A percentile compares a stretch with the other conserved stretches of the same genome.
These are phyloP conservation scores for Coptotermes formosanus DNA, from an alignment of 1,140 invertebrate species.

Conservation along the genomic window DNA sequence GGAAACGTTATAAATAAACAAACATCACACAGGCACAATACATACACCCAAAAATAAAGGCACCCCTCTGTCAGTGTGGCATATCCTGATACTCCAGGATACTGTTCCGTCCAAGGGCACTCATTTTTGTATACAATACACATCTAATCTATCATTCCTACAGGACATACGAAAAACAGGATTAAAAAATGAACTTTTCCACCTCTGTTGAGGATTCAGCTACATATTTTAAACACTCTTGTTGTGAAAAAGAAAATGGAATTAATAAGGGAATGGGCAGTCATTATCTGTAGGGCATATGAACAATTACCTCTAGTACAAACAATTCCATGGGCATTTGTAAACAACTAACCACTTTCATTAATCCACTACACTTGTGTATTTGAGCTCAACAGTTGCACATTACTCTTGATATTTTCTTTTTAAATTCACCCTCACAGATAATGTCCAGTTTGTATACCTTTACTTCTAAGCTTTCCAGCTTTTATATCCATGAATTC, in stretches of 20 bases:
- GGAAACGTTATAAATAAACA: background rate
- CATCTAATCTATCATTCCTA: background rate
- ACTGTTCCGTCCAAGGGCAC: background rate
- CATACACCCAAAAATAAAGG: background rate
- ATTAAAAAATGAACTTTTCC: background rate
- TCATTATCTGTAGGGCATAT: background rate
- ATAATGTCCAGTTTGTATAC: background rate
- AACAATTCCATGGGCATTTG: background rate
- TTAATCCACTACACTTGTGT: background rate
- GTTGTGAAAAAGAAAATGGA: background rate
- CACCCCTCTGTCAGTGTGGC: background rate
- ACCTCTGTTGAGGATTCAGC: background rate
- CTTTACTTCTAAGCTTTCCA: slow-evolving; percentile 8
- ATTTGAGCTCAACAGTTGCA: background rate
- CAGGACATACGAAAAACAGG: background rate
- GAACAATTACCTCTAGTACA: background rate
- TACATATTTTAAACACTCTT: background rate
- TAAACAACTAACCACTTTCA: background rate
- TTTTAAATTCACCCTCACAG: background rate
- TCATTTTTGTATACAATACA: background rate
- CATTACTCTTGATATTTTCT: background rate
- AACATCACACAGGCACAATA: slow-evolving; percentile 11
- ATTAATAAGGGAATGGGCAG: background rate
- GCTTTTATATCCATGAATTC: background rate
- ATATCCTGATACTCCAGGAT: background rate